phyloP scores from a whole-genome alignment of 2,113 vertebrate species.

The Psephotus haematonotus region DNA sequence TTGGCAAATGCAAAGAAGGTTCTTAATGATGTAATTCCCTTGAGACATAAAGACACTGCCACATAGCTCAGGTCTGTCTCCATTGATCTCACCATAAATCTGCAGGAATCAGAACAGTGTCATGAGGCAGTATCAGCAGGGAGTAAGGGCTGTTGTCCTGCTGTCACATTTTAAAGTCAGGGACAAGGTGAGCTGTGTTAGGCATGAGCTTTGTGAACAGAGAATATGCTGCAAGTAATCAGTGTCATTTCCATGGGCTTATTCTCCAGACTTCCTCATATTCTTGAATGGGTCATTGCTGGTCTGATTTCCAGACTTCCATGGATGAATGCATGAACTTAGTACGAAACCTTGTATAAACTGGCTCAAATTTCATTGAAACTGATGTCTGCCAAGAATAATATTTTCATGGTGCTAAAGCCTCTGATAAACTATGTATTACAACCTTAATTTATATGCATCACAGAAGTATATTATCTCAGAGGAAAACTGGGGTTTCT shows the following conservation, averaged over 20 bases:
- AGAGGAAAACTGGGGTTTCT: neutral
- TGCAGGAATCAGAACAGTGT: neutral
- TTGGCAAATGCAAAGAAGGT: neutral
- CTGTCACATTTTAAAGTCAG: neutral
- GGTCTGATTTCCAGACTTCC: neutral
- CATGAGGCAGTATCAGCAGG: neutral
- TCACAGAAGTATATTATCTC: neutral
- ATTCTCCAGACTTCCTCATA: neutral
- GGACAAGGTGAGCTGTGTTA: neutral
- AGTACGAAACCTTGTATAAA: neutral
- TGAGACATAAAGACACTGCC: neutral
- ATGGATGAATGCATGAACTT: neutral
- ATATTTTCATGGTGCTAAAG: neutral
- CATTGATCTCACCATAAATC: neutral
- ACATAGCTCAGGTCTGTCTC: neutral
- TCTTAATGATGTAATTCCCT: neutral
- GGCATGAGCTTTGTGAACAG: neutral
- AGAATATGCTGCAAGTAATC: neutral
- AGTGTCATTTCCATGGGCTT: neutral
- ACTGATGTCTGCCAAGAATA: conserved; percentile 2
- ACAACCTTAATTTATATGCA: neutral
- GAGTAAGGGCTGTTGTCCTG: neutral
- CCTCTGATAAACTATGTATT: neutral
- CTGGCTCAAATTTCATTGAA: conserved; percentile 10
- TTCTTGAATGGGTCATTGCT: neutral